phyloP scores from a whole-genome alignment of 2,797 vertebrate species.

The Lepilemur ruficaudatus region DNA sequence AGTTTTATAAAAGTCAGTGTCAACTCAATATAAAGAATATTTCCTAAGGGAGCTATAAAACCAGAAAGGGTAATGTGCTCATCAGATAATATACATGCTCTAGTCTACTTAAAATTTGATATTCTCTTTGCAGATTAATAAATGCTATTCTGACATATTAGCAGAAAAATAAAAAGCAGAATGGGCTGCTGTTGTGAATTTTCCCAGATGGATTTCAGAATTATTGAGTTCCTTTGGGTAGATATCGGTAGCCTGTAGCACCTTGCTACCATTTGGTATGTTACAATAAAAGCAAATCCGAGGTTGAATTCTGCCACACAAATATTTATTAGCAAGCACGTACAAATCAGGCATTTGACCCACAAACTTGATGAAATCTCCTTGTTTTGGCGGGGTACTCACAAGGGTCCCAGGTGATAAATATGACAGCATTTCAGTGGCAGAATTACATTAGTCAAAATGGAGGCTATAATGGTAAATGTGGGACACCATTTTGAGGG shows the following conservation, averaged over 20 bases:
- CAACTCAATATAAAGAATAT: slow-evolving; percentile 59
- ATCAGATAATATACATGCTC: slow-evolving; percentile 42
- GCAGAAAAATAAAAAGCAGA: slow-evolving; percentile 44
- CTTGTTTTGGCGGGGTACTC: not conserved
- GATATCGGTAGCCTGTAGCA: not conserved
- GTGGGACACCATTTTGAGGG: not conserved
- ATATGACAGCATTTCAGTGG: not conserved
- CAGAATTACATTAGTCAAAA: not conserved
- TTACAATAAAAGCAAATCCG: not conserved
- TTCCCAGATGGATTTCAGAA: not conserved
- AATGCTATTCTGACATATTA: slow-evolving; percentile 48
- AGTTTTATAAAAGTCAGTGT: slow-evolving; percentile 53
- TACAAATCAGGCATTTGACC: not conserved
- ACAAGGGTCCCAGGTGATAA: not conserved
- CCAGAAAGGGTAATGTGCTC: slow-evolving; percentile 38
- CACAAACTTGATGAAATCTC: not conserved
- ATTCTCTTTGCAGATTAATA: slow-evolving; percentile 64
- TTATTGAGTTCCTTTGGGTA: not conserved
- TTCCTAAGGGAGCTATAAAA: slow-evolving; percentile 52
- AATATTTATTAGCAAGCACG: not conserved
- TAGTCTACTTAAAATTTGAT: slow-evolving; percentile 57
- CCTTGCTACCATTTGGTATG: not conserved
- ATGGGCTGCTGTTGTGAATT: not conserved
- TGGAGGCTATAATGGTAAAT: not conserved
- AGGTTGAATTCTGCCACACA: not conserved